A percentile compares a stretch with the other conserved stretches of the same genome.
Conservation (phyloP, 2,113 vertebrate genomes). For the Cnemophilus loriae region DNA sequence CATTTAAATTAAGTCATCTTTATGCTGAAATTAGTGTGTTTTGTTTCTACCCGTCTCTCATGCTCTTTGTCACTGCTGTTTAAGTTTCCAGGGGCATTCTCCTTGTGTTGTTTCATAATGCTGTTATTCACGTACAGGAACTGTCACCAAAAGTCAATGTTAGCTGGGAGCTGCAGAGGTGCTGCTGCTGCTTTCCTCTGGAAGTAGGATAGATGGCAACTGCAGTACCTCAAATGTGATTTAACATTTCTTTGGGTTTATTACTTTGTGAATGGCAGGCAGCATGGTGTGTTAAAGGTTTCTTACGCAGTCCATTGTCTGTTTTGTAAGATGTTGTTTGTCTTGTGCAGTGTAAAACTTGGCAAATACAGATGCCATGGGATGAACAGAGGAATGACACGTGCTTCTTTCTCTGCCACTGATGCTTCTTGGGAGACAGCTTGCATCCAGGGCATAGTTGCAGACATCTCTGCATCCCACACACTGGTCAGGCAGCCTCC, state of each 20-base stretch:
- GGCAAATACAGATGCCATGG: background rate
- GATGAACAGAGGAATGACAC: accelerated
- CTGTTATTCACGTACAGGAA: background rate
- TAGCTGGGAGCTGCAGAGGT: background rate
- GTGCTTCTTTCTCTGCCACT: background rate
- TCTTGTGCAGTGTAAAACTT: background rate
- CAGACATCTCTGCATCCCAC: background rate
- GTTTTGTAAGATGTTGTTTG: background rate
- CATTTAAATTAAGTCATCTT: background rate
- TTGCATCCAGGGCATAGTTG: background rate
- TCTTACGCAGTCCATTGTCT: background rate
- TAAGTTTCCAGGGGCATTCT: background rate
- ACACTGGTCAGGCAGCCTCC: background rate
- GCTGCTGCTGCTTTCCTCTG: background rate
- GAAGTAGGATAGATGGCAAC: background rate
- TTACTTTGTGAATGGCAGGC: background rate
- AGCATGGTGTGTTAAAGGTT: background rate
- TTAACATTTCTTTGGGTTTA: background rate
- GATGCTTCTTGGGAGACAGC: background rate
- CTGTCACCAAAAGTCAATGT: background rate
- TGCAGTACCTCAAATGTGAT: background rate
- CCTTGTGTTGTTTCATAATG: background rate
- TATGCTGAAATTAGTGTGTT: background rate
- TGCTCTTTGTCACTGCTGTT: background rate
- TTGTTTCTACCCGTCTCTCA: background rate